Conservation (phyloP, 2,888 invertebrate species). For the Leptopilina myrica region DNA sequence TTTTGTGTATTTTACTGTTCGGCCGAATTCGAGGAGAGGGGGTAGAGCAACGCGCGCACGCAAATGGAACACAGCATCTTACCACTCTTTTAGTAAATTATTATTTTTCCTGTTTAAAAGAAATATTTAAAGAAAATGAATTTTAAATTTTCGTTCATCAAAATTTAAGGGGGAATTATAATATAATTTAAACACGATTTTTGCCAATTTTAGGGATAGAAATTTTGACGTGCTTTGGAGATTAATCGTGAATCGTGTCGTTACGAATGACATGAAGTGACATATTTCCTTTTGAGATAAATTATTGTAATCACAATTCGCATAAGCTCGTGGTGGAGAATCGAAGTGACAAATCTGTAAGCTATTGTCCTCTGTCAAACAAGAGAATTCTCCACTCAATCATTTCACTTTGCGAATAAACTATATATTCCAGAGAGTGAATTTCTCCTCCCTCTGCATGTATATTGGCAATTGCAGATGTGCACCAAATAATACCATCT, state of each 20-base stretch:
- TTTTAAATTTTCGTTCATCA: too few species aligned
- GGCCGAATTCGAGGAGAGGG: too few species aligned
- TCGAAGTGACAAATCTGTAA: not conserved
- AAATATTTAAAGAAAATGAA: too few species aligned
- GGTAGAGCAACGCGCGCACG: too few species aligned
- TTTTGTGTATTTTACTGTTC: too few species aligned
- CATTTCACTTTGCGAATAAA: constrained; percentile 23
- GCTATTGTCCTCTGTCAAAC: constrained; percentile 9
- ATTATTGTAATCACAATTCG: not conserved
- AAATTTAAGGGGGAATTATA: too few species aligned
- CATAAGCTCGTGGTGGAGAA: not conserved
- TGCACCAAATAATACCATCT: not conserved
- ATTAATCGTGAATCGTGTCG: not conserved
- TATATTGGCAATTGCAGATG: not conserved
- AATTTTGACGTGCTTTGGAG: too few species aligned
- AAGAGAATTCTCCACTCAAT: constrained; percentile 21
- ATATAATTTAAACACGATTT: too few species aligned
- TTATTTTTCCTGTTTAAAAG: too few species aligned
- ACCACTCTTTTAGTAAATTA: too few species aligned
- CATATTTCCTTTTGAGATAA: not conserved
- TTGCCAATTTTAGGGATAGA: too few species aligned
- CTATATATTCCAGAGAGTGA: not conserved
- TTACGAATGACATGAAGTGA: not conserved
- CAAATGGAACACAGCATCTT: too few species aligned
- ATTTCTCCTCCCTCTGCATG: constrained; percentile 28